A percentile compares a stretch with the other conserved stretches of the same genome.
Conservation (phyloP, 2,113 vertebrate genomes). For the Urocolius indicus region DNA sequence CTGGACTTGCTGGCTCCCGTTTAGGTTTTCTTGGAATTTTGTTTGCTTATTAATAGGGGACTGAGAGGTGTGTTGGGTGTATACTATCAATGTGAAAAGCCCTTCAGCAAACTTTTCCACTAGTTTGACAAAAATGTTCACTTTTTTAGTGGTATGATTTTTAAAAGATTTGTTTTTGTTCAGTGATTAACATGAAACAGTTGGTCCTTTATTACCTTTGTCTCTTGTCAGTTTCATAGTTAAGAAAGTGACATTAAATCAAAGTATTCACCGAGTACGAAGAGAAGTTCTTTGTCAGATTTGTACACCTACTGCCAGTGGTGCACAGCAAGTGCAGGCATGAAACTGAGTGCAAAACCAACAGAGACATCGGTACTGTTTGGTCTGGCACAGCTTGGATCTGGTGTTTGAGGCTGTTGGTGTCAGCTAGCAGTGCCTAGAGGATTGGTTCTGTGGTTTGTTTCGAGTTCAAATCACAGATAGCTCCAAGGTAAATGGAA, state of each 20-base stretch:
- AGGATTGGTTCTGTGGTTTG: not conserved
- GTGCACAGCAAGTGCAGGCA: not conserved
- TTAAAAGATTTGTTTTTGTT: not conserved
- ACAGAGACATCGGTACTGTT: accelerated
- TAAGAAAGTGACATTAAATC: not conserved
- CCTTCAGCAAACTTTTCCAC: not conserved
- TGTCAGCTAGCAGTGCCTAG: not conserved
- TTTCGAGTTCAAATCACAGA: not conserved
- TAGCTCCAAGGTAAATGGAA: not conserved
- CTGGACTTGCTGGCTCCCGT: not conserved
- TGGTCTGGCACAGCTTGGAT: not conserved
- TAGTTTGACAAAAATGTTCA: not conserved
- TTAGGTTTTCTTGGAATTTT: not conserved
- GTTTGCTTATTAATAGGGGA: not conserved
- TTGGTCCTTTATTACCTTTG: not conserved
- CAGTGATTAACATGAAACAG: not conserved
- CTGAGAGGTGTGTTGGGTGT: not conserved
- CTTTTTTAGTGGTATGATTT: not conserved
- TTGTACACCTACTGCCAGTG: not conserved
- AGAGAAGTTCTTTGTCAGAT: not conserved
- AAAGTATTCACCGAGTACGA: not conserved
- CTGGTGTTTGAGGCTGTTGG: not conserved
- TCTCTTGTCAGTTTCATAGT: not conserved
- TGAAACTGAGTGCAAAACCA: not conserved
- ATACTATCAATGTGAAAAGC: not conserved